Conservation (phyloP, 1,140 invertebrate genomes). For the Phenacoccus solenopsis region DNA sequence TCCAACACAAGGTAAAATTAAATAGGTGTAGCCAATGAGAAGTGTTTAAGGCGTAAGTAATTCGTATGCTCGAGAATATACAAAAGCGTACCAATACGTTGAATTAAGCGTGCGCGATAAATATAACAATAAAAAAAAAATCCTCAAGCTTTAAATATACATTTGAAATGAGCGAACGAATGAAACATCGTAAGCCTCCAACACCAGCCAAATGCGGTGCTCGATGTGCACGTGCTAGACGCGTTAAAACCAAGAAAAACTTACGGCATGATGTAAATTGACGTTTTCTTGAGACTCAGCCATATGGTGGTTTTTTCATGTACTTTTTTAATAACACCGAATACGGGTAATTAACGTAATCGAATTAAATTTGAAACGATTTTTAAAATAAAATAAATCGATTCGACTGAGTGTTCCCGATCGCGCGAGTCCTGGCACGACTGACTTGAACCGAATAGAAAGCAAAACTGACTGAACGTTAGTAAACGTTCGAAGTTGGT, state of each 20-base stretch:
- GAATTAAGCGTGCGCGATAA: too few species aligned
- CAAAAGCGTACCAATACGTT: too few species aligned
- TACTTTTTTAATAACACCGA: not conserved
- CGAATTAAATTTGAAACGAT: not conserved
- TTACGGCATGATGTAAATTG: not conserved
- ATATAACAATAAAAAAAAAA: too few species aligned
- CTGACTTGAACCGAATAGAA: not conserved
- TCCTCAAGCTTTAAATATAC: too few species aligned
- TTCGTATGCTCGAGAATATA: too few species aligned
- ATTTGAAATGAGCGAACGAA: too few species aligned
- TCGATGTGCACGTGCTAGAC: not conserved
- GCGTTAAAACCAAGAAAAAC: not conserved
- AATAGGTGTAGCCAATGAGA: too few species aligned
- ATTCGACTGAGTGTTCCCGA: not conserved
- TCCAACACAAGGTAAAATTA: too few species aligned
- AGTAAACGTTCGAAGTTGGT: not conserved
- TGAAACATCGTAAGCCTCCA: too few species aligned
- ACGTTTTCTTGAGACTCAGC: not conserved
- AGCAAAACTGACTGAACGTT: not conserved
- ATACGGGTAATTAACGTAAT: too few species aligned
- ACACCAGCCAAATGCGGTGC: too few species aligned
- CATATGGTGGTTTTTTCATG: not conserved
- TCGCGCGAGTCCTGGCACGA: not conserved
- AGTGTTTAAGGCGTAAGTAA: too few species aligned
- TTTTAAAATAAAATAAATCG: not conserved